A percentile compares a stretch with the other conserved stretches of the same genome.
Evolutionary conservation across 2,113 vertebrate species (phyloP).

Genomic region (Gila orcuttii): DNA sequence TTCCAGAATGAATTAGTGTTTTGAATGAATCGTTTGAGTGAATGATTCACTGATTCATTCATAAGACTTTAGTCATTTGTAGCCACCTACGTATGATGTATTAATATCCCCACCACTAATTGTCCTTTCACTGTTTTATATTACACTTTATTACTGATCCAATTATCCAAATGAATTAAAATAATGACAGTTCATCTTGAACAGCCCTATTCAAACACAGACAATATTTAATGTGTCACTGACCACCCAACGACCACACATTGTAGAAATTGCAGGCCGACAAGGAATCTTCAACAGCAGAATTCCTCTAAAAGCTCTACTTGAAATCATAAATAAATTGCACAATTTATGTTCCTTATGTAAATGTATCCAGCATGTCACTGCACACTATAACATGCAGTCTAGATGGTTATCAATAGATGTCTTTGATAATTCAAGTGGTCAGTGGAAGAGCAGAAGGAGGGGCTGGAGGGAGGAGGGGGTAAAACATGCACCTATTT

Average conservation of each 20-base stretch:
- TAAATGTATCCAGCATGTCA: neutral
- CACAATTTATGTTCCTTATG: neutral
- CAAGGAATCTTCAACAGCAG: neutral
- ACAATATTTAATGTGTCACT: neutral
- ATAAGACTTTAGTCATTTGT: neutral
- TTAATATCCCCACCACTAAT: neutral
- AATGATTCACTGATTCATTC: neutral
- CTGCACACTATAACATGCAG: no score
- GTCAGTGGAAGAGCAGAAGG: neutral
- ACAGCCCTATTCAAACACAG: neutral
- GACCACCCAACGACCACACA: no score
- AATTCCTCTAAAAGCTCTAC: neutral
- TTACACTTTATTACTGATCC: neutral
- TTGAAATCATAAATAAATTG: neutral
- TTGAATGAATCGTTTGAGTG: neutral
- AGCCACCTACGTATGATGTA: neutral
- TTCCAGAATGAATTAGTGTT: neutral
- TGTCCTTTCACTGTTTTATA: neutral
- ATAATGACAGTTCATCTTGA: neutral
- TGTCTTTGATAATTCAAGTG: slow-evolving; percentile 32
- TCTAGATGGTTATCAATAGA: slow-evolving; percentile 12
- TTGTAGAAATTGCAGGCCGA: neutral
- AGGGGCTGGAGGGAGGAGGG: no score
- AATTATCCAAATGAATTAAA: no score
- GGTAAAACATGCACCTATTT: no score